Conservation (phyloP, 2,113 vertebrate species). For the Phylloscopus trochiloides region DNA sequence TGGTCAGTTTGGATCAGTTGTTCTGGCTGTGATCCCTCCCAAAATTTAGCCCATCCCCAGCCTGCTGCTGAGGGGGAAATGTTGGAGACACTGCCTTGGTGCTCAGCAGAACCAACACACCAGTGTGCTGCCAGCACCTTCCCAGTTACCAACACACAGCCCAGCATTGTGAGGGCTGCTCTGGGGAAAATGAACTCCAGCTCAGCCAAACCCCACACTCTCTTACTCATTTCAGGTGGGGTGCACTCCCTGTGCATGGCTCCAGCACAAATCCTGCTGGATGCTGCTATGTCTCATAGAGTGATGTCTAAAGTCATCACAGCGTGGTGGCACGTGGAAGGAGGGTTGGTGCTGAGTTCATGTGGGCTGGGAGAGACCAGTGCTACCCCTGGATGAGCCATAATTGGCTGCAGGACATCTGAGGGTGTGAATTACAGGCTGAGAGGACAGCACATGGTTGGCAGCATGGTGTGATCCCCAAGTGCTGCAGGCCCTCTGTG, state of each 20-base stretch:
- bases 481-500: not conserved
- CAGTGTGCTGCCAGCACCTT: not conserved
- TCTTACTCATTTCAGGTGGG: not conserved
- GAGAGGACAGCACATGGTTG: not conserved
- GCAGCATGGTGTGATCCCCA: not conserved
- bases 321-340: not conserved
- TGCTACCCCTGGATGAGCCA: not conserved
- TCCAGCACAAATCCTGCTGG: not conserved
- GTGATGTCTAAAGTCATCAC: not conserved
- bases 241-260: not conserved
- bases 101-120: not conserved
- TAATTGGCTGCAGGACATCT: rapidly evolving
- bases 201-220: not conserved
- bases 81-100: not conserved
- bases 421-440: not conserved
- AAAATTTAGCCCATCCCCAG: not conserved
- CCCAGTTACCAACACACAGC: not conserved
- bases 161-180: not conserved
- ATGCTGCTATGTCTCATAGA: not conserved
- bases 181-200: not conserved
- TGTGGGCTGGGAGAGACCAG: not conserved
- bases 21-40: not conserved
- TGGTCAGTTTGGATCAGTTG: not conserved
- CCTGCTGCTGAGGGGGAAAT: not conserved
- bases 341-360: not conserved